Conservation (phyloP, 2,797 vertebrate genomes). For the Helostoma temminkii region DNA sequence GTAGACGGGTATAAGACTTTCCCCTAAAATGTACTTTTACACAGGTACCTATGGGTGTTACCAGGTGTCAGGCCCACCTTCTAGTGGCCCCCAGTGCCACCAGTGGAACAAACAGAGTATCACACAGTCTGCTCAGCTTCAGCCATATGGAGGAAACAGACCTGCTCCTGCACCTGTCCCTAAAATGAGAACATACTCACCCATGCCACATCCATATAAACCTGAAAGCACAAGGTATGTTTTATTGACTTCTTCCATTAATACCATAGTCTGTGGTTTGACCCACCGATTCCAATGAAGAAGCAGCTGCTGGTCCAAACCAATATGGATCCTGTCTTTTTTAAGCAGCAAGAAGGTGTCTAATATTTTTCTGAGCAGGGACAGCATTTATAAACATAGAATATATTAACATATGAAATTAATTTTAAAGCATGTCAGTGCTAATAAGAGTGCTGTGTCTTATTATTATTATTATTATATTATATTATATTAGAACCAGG, state of each 20-base stretch:
- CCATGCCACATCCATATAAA: slow-evolving; percentile 77
- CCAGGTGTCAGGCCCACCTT: slow-evolving; percentile 37
- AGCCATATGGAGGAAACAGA: slow-evolving; percentile 55
- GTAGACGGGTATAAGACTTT: not conserved
- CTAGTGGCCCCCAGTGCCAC: slow-evolving; percentile 53
- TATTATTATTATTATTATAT: no score
- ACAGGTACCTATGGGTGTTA: slow-evolving; percentile 64
- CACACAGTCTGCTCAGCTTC: slow-evolving; percentile 46
- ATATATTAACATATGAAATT: no score
- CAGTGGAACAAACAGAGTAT: slow-evolving; percentile 69
- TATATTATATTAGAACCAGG: no score
- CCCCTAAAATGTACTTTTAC: slow-evolving; percentile 15
- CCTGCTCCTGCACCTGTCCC: slow-evolving; percentile 61
- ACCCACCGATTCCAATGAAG: no score
- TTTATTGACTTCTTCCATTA: not conserved
- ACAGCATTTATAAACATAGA: no score
- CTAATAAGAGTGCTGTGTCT: no score
- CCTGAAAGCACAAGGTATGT: slow-evolving; percentile 68
- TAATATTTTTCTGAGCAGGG: no score
- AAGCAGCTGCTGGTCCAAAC: no score
- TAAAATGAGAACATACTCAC: slow-evolving; percentile 48
- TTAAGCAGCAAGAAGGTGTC: no score
- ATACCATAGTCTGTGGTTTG: no score
- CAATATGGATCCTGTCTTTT: no score
- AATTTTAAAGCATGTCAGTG: no score